Base-by-base conservation (phyloP, 1,140 invertebrate genomes). In the Calycopis cecrops region DNA sequence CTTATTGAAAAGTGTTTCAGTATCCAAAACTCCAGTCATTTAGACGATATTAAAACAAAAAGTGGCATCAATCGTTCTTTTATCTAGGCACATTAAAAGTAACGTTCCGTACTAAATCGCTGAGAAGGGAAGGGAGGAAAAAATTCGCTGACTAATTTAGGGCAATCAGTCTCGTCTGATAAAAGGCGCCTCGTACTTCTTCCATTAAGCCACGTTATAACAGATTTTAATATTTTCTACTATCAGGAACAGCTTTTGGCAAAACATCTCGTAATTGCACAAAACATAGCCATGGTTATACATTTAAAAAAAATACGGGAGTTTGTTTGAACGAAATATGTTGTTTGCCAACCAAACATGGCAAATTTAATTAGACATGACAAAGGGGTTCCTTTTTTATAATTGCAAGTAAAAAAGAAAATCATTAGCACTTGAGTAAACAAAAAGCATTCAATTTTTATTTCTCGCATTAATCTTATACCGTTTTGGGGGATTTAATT, bases 41-140 rank as follows among this genome's bases (percentile, higher is more conserved):
- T 54, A 42, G 42, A 28, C 6, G 21, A 33, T 17, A 42, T 47
- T 52, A n/a, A 48, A 52, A 58, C 49, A 35, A 57, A 61, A 59
- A 59, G 55, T 47, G 44, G 28, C 57, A 65, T 68, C 60, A 65
- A 65, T 68, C 58, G 51, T 52, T 49, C 37, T 59, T 60, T 60
- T 68, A 68, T 68, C 65, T 65, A 48, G 35, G 54, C 42, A 59
- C 62, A 67, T 67, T 65, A 68, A 68, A 56, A 58, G 60, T 61
- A 59, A 60, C 55, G 53, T 54, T 9, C 40, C 34, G 56, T 47
- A 59, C 57, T 59, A 56, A 65, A 67, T 58, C 62, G 55, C 55
- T 52, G 62, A 49, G 48, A 48, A 17, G 40, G 49, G 53, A 28
- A 3, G 21, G 53, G 53, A 67, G 55, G 53, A 62, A 65, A 64